phyloP scores from a whole-genome alignment of 2,888 invertebrate species.

The Rotaria socialis region DNA sequence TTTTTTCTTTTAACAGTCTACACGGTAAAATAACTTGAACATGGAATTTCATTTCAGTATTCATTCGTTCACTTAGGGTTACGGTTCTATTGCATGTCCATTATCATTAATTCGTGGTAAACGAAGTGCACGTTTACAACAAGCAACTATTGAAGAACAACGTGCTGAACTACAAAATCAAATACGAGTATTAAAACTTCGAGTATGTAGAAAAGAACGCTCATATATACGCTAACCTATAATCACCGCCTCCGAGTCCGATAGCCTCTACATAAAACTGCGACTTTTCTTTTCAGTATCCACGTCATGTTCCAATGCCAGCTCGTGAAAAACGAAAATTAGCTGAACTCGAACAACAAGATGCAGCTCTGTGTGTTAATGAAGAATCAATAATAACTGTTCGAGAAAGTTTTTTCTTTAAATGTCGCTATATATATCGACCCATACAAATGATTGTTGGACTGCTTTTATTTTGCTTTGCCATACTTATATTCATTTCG shows the following conservation, averaged over 20 bases:
- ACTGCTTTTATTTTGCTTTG: constrained; percentile 53
- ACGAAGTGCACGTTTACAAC: constrained; percentile 53
- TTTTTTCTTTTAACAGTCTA: constrained; percentile 57
- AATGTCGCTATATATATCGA: constrained; percentile 53
- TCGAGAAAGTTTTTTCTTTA: constrained; percentile 52
- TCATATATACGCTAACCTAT: background rate
- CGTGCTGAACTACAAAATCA: constrained; percentile 50
- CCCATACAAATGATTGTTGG: constrained; percentile 59
- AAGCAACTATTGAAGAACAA: constrained; percentile 51
- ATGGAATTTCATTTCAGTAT: background rate
- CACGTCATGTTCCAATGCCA: constrained; percentile 49
- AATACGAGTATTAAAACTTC: constrained; percentile 52
- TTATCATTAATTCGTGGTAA: constrained; percentile 57
- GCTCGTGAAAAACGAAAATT: constrained; percentile 50
- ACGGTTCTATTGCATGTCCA: constrained; percentile 59
- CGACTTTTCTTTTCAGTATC: constrained; percentile 49
- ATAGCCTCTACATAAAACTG: no score
- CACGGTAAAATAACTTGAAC: constrained; percentile 53
- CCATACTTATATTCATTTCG: constrained; percentile 57
- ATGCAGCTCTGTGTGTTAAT: constrained; percentile 51
- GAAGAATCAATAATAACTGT: constrained; percentile 54
- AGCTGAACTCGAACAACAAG: constrained; percentile 52
- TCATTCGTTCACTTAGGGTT: constrained; percentile 51
- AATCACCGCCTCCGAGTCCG: no score
- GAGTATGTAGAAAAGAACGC: constrained; percentile 49